Percentiles rank a stretch among this genome's conserved stretches.
These are phyloP conservation scores for Ophion obscuratus DNA, from an alignment of 2,888 invertebrate species.

Conservation along the genomic window DNA sequence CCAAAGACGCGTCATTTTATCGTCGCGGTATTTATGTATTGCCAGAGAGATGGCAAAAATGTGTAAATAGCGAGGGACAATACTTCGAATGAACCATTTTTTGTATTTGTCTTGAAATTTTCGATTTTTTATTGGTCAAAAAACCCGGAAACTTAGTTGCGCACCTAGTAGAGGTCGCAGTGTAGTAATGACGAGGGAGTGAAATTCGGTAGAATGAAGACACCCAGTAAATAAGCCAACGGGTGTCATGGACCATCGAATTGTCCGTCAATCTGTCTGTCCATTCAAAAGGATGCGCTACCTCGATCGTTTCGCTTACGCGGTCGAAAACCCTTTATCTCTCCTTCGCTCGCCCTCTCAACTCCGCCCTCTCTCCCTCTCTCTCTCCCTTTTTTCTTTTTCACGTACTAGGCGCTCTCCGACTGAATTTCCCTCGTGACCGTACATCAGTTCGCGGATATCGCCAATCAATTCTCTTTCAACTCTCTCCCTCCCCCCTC, in stretches of 20 bases:
- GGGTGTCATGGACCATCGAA: constrained; percentile 78
- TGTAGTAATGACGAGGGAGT: neutral
- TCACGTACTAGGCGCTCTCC: constrained; percentile 28
- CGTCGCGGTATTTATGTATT: too few relatives aligned
- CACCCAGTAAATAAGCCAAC: constrained; percentile 49
- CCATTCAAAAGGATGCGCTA: constrained; percentile 58
- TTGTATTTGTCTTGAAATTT: too few relatives aligned
- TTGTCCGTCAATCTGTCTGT: constrained; percentile 80
- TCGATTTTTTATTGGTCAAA: too few relatives aligned
- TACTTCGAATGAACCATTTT: too few relatives aligned
- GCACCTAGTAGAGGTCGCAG: too few relatives aligned
- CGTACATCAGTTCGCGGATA: constrained; percentile 66
- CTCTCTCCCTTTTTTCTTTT: constrained; percentile 4
- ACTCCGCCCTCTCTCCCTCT: neutral
- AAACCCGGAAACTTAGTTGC: too few relatives aligned
- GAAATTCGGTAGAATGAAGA: neutral
- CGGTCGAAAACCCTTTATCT: constrained; percentile 64
- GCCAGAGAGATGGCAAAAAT: too few relatives aligned
- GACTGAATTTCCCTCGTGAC: constrained; percentile 70
- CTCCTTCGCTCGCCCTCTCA: neutral
- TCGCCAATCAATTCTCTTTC: constrained; percentile 68
- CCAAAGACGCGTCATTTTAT: too few relatives aligned
- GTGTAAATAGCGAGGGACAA: too few relatives aligned
- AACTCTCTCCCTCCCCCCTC: constrained; percentile 32
- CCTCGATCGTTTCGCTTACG: constrained; percentile 77